Base-by-base conservation (phyloP, 1,140 invertebrate genomes). In the Lycorma delicatula region DNA sequence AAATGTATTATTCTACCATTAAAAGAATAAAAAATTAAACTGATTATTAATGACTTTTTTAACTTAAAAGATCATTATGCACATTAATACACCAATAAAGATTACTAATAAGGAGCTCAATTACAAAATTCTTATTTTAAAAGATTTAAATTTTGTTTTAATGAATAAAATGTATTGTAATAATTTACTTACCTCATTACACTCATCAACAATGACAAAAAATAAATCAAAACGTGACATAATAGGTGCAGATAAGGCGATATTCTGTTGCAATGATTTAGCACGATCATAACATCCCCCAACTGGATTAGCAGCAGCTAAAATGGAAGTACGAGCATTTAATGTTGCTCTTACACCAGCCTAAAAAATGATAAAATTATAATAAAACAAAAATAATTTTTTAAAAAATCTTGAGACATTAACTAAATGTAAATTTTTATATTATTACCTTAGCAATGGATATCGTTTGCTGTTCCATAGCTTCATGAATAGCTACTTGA, bases 381-480 rank as follows among this genome's bases (percentile, higher is more conserved):
- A 44, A 7, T 44, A 16, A 44, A 44, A 3, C 13, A 44, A 4
- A 1, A 5, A 44, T 44, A 12, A 13, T 20, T 16, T 54, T 18
- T 6, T 31, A 34, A 41, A 38, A 16, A 54, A 52, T 36, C 38
- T 7, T 18, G 7, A 20, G 31, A 34, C 31, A 34, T n/a, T 34
- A 34, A 34, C 31, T 34, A 34, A 9, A 34, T n/a, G n/a, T n/a
- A n/a, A n/a, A n/a, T n/a, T n/a, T n/a, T n/a, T n/a, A n/a, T n/a
- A n/a, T n/a, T n/a, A 34, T 63, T 67, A 84, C 82, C 76, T 99
- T 98, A 0, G 97, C 96, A 52, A 99, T 84, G 1, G 95, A 97
- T 68, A 99, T 99, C 0, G 97, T 99, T 74, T 99, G 97, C 70
- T 99, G 97, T 81, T 99, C 97, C 97, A 99, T 99, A 47, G 97